Conservation (phyloP, 35 echinoderm and acorn worm species). For the Heliocidaris erythrogramma region DNA sequence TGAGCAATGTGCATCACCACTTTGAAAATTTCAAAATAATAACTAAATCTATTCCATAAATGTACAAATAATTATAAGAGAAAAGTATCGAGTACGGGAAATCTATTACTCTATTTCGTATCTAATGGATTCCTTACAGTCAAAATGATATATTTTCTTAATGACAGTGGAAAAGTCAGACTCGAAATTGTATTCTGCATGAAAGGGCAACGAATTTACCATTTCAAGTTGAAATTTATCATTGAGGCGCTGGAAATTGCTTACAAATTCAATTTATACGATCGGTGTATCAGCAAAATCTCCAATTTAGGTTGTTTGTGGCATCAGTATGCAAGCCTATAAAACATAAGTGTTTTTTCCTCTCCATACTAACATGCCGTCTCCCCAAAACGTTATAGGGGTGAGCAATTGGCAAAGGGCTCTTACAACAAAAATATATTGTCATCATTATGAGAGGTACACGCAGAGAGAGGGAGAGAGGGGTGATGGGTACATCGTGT, state of each 20-base stretch:
- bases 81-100: too few species aligned
- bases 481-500: background rate
- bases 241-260: conserved; percentile 4
- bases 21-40: too few species aligned
- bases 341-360: conserved; percentile 1
- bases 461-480: background rate
- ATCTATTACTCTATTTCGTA: too few species aligned
- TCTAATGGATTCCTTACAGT: too few species aligned
- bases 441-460: background rate
- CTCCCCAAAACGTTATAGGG: background rate
- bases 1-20: too few species aligned
- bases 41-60: too few species aligned
- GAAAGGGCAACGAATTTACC: too few species aligned
- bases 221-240: background rate
- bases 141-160: too few species aligned
- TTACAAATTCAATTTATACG: background rate
- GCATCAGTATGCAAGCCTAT: background rate
- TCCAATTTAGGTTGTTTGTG: background rate
- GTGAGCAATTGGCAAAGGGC: background rate
- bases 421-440: background rate
- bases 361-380: background rate
- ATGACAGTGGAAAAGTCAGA: too few species aligned
- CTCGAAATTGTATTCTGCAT: too few species aligned
- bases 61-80: too few species aligned
- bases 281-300: background rate